These are phyloP conservation scores for Drosophila novamexicana DNA, from an alignment of 1,140 invertebrate genomes.

Conservation along the genomic window DNA sequence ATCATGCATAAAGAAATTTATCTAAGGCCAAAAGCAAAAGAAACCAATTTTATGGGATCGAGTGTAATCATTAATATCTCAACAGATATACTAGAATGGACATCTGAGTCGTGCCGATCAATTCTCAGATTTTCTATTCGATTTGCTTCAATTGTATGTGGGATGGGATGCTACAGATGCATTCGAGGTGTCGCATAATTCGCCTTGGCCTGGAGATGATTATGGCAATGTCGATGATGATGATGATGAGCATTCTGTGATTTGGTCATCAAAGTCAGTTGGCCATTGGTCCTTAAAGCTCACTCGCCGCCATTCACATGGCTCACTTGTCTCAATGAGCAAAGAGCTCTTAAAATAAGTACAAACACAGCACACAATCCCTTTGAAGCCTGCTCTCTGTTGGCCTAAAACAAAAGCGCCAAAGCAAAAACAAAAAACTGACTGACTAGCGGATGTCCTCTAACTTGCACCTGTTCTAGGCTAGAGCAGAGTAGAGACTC, in stretches of 20 bases:
- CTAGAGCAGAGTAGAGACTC: not conserved
- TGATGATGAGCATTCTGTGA: conserved; percentile 25
- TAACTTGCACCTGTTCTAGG: not conserved
- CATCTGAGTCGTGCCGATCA: conserved; percentile 40
- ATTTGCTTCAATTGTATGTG: conserved; percentile 25
- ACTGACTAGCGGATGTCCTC: not conserved
- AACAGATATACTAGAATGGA: conserved; percentile 4
- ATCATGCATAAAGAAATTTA: conserved; percentile 64
- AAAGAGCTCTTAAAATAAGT: conserved; percentile 62
- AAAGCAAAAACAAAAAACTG: conserved; percentile 17
- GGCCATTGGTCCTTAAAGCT: conserved; percentile 51
- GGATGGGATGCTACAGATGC: conserved; percentile 6
- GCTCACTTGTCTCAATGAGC: conserved; percentile 57
- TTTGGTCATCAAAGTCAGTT: conserved; percentile 39
- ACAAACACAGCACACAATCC: conserved; percentile 41
- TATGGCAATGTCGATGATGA: not conserved
- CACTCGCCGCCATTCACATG: conserved; percentile 55
- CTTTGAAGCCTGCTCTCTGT: conserved; percentile 6
- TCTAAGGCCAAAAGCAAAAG: conserved; percentile 41
- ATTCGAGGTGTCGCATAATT: conserved; percentile 38
- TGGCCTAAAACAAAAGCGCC: conserved; percentile 25
- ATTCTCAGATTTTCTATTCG: conserved; percentile 24
- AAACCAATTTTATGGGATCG: conserved; percentile 65
- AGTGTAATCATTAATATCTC: conserved; percentile 75
- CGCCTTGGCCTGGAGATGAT: conserved; percentile 20